Evolutionary conservation across 2,797 vertebrate species (phyloP), one percentile per base, ranked within the genome.

Genomic region (Cryptoblepharus egeriae): DNA sequence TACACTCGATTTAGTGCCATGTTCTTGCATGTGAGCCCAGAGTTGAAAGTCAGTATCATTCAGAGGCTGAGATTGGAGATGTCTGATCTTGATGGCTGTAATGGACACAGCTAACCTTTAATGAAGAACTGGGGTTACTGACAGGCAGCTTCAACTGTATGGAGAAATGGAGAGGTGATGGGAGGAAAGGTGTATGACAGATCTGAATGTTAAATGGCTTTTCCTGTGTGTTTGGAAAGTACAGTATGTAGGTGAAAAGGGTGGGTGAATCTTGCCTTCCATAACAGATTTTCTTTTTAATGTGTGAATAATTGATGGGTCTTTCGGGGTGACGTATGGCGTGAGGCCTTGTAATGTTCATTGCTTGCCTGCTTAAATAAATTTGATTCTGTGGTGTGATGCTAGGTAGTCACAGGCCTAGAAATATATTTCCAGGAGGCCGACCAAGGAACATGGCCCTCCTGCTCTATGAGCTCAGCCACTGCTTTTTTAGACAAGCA

Each of bases 31-130:
- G 32, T 79, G 80, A 10, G 0, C 0, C 75, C 20, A 78, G 35
- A 82, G 57, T 81, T 42, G 15, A 16, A 81, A 88, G 58, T 16
- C 28, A 76, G 28, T 60, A 69, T 75, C 88, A 79, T 24, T 74
- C 45, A n/a, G 1, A 1, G 37, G 12, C 32, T 55, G 55, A 22
- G 28, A 67, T 60, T 61, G 37, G 67, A 75, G 49, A 22, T 26
- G 24, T 60, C 28, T 10, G 35, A 60, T 39, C 28, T 6, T 58
- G 77, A 22, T 58, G 35, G 26, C 28, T 79, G 5, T 57, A 69
- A 60, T 42, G 18, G 52, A 22, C 16, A 55, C 30, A 22, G 67
- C 57, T 61, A 24, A 16, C 11, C 30, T 79, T 68, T 24, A 13
- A 4, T 69, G 35, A 5, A 58, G 55, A 58, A 20, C 32, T 42